Evolutionary conservation across 23 tunicate genomes (phyloP).

Genomic region (Ciona savignyi): DNA sequence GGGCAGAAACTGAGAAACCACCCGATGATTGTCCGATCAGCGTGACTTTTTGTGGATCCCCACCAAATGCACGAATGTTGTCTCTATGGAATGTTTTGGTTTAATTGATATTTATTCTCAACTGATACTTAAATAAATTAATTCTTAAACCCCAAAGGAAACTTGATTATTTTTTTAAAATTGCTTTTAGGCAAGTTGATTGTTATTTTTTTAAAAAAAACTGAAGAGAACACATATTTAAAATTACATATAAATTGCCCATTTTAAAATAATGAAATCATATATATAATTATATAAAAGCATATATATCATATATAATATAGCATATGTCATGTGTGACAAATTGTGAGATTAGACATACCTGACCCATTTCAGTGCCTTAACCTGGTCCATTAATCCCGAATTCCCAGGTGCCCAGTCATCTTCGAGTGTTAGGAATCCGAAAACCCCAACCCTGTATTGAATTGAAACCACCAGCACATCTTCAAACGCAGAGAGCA

Average conservation of each 20-base stretch:
- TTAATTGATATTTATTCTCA: neutral
- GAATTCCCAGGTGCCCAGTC: conserved; percentile 64
- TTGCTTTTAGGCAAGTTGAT: too few relatives aligned
- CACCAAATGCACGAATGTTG: conserved; percentile 69
- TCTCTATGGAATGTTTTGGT: conserved; percentile 11
- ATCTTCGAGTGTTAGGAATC: conserved; percentile 66
- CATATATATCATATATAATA: neutral
- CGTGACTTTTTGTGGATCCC: conserved; percentile 65
- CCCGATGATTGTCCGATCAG: conserved; percentile 80
- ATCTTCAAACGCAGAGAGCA: conserved; percentile 73
- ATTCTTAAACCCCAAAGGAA: too few relatives aligned
- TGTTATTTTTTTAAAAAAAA: too few relatives aligned
- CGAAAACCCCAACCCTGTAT: conserved; percentile 75
- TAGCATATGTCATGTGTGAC: neutral
- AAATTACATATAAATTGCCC: too few relatives aligned
- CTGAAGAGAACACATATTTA: too few relatives aligned
- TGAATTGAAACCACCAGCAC: conserved; percentile 81
- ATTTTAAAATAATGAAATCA: too few relatives aligned
- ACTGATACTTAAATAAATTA: too few relatives aligned
- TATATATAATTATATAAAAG: neutral
- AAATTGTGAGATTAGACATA: too few relatives aligned
- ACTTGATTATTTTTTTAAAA: too few relatives aligned
- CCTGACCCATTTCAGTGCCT: conserved; percentile 74
- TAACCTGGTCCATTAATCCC: conserved; percentile 71
- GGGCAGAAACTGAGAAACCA: conserved; percentile 50